Evolutionary conservation across 2,113 vertebrate genomes (phyloP).

Genomic region (Brachirus orientalis): DNA sequence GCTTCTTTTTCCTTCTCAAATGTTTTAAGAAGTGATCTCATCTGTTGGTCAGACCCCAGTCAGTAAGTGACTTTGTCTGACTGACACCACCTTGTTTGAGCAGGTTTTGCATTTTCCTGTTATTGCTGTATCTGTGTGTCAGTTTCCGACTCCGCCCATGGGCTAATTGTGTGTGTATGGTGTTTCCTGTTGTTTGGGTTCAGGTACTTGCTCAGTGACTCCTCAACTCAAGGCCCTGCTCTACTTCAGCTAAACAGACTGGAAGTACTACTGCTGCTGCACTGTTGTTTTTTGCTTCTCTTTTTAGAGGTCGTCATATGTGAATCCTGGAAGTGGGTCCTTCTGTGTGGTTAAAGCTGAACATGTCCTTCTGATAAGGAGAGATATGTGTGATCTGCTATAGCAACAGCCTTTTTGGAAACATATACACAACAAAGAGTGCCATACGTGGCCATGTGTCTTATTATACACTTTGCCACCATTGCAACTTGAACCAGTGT

Average conservation of each 20-base stretch:
- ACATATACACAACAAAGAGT: neutral
- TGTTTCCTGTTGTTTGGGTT: conserved; percentile 69
- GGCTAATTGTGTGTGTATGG: conserved; percentile 21
- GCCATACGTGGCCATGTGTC: neutral
- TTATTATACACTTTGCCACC: neutral
- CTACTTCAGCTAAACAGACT: conserved; percentile 87
- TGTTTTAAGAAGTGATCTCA: neutral
- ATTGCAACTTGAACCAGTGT: neutral
- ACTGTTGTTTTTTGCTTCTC: no score
- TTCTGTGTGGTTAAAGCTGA: conserved; percentile 8
- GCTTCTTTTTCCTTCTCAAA: neutral
- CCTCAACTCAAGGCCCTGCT: conserved; percentile 37
- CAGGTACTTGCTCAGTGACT: conserved; percentile 61
- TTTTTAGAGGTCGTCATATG: no score
- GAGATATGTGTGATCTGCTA: conserved; percentile 4
- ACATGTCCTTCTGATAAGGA: conserved; percentile 1
- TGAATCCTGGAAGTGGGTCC: no score
- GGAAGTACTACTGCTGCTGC: conserved; percentile 46
- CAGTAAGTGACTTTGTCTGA: neutral
- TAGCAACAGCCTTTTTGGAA: no score
- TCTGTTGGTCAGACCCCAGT: conserved; percentile 14
- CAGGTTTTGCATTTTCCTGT: conserved; percentile 68
- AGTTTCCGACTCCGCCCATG: conserved; percentile 54
- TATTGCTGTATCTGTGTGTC: conserved; percentile 57
- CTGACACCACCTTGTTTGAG: conserved; percentile 14